Base-by-base conservation (phyloP, 92 coral and sea anemone species). In the Nematostella vectensis region DNA sequence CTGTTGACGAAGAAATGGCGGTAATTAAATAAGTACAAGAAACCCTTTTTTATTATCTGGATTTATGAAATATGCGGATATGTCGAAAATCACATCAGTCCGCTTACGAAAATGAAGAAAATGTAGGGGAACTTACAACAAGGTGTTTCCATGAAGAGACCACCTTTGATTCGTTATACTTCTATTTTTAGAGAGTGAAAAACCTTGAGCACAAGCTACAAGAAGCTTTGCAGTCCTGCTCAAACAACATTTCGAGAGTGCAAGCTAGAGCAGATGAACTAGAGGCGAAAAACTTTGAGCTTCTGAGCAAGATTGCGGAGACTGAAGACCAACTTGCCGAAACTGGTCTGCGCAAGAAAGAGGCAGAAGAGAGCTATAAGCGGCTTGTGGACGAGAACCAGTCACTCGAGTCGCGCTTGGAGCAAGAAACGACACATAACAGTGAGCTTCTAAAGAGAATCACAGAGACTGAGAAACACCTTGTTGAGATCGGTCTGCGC, bases 261-360 rank as follows among this genome's bases (percentile, higher is more conserved):
- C 48, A 54, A 37, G 36, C 59, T 22, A 70, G 67, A 40, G 71
- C 69, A 11, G 51, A 57, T 13, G 75, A 69, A 44, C 68, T 88
- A 11, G 57, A 47, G 29, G 63, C 56, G n/a, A 19, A 67, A 17
- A 59, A 72, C 24, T 28, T 58, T 11, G 63, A 55, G 25, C 23
- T 76, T 19, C 64, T 76, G 58, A 72, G 51, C 52, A 83, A 56
- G 50, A 58, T 83, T 50, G 62, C 31, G 2, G 74, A 56, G 52
- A 63, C 83, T 54, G 76, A 88, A 47, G 61, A 53, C 15, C 73
- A 72, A 49, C 24, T 88, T 31, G 59, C 51, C 20, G 83, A 78
- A 58, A 39, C 57, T 42, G 23, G 62, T 3, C 75, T 63, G 27
- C 65, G 59, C 62, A 83, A 72, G 48, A 72, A 71, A 47, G 29